Evolutionary conservation across 2,797 vertebrate species (phyloP).

Genomic region (Eulemur rubriventer): DNA sequence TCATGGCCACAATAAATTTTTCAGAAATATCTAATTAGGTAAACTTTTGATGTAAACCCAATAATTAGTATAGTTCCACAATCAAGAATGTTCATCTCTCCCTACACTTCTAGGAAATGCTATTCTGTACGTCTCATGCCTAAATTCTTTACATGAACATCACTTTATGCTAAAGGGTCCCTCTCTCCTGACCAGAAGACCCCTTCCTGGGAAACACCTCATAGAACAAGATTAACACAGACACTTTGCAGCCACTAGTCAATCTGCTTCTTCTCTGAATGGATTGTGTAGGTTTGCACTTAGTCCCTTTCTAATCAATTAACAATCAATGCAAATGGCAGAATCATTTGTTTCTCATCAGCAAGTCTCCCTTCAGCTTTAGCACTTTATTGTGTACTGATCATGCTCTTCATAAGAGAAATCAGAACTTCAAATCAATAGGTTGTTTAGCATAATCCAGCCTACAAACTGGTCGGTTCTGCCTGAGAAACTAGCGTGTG

Average conservation of each 20-base stretch:
- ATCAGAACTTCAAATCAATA: conserved; percentile 83
- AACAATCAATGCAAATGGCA: conserved; percentile 92
- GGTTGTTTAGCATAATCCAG: conserved; percentile 82
- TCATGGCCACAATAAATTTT: background rate
- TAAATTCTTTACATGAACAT: conserved; percentile 35
- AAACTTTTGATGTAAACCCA: conserved; percentile 40
- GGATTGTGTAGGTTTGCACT: conserved; percentile 14
- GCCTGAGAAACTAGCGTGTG: background rate
- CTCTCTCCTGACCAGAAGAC: conserved; percentile 22
- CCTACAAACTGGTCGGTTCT: conserved; percentile 78
- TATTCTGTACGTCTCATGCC: conserved; percentile 12
- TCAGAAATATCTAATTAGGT: conserved; percentile 58
- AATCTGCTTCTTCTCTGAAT: conserved; percentile 81
- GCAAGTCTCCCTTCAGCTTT: conserved; percentile 86
- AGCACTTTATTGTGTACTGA: conserved; percentile 78
- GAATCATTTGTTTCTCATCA: conserved; percentile 89
- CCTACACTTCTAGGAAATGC: background rate
- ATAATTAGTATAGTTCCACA: conserved; percentile 40
- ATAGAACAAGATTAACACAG: conserved; percentile 84
- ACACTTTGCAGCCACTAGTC: conserved; percentile 86
- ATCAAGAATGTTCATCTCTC: conserved; percentile 25
- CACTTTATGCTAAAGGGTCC: conserved; percentile 57
- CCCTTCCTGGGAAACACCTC: conserved; percentile 50
- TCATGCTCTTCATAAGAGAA: conserved; percentile 82
- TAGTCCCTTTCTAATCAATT: conserved; percentile 80